phyloP scores from a whole-genome alignment of 2,113 vertebrate species.

The Cinclus mexicanus region DNA sequence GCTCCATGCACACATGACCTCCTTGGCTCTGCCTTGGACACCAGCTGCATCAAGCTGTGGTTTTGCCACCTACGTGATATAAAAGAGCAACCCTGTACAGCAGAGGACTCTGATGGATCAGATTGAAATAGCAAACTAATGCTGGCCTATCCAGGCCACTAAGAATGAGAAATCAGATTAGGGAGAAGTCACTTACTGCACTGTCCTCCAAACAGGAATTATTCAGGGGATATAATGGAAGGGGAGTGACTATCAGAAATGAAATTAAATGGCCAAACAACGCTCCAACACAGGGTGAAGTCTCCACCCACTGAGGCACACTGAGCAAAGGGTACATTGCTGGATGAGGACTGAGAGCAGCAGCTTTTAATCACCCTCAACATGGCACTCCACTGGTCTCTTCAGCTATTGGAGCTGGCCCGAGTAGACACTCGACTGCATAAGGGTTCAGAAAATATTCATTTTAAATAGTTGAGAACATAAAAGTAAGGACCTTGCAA shows the following conservation, averaged over 20 bases:
- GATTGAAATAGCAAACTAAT: slow-evolving; percentile 68
- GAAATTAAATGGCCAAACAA: not conserved
- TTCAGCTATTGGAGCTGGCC: not conserved
- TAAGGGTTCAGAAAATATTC: not conserved
- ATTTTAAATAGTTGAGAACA: not conserved
- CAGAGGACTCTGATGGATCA: slow-evolving; percentile 40
- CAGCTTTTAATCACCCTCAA: not conserved
- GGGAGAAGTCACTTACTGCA: slow-evolving; percentile 25
- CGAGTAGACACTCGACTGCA: not conserved
- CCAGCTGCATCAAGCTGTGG: not conserved
- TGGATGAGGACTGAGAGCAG: not conserved
- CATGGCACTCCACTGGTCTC: not conserved
- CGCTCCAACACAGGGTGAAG: not conserved
- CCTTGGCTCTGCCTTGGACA: not conserved
- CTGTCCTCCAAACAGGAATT: slow-evolving; percentile 14
- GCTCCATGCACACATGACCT: not conserved
- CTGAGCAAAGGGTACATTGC: not conserved
- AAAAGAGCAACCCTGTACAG: not conserved
- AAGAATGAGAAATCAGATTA: slow-evolving; percentile 63
- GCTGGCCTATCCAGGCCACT: slow-evolving; percentile 44
- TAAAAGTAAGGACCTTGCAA: not conserved
- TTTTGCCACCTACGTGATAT: not conserved
- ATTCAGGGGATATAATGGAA: not conserved
- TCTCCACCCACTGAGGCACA: not conserved
- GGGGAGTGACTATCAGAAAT: not conserved